Percentiles rank a stretch among this genome's conserved stretches.
phyloP scores from a whole-genome alignment of 2,797 vertebrate species.

The Aeoliscus strigatus region DNA sequence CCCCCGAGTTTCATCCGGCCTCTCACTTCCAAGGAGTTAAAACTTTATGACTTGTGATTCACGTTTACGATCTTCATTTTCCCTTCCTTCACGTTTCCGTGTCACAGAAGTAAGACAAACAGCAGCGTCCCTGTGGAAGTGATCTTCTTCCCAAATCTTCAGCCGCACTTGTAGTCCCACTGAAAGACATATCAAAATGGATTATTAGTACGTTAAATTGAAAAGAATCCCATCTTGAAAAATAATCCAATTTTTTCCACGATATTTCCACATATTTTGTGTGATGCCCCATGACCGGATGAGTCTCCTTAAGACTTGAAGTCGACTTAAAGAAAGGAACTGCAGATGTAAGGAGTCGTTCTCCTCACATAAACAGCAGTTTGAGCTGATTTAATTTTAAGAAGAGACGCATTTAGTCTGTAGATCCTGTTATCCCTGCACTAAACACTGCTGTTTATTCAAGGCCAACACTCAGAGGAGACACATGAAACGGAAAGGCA shows the following conservation, averaged over 20 bases:
- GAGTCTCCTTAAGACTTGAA: slow-evolving; percentile 20
- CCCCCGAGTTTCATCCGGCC: slow-evolving; percentile 66
- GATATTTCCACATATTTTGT: slow-evolving; percentile 15
- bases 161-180: slow-evolving; percentile 5
- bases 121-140: slow-evolving; percentile 5
- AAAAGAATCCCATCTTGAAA: slow-evolving; percentile 38
- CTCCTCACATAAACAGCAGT: slow-evolving; percentile 25
- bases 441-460: slow-evolving; percentile 24
- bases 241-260: slow-evolving; percentile 35
- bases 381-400: slow-evolving; percentile 32
- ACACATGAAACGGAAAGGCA: slow-evolving; percentile 12
- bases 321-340: slow-evolving; percentile 16
- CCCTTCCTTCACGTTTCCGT: slow-evolving; percentile 13
- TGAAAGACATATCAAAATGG: slow-evolving; percentile 22
- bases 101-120: slow-evolving; percentile 23
- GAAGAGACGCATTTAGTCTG: slow-evolving; percentile 31
- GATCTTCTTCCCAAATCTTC: slow-evolving; percentile 6
- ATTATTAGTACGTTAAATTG: slow-evolving; percentile 40
- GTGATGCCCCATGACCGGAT: slow-evolving; percentile 21
- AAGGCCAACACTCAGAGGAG: slow-evolving; percentile 18
- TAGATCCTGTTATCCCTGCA: slow-evolving; percentile 36
- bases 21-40: slow-evolving; percentile 64
- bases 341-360: slow-evolving; percentile 14
- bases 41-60: slow-evolving; percentile 62
- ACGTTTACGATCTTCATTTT: slow-evolving; percentile 47